Percentiles rank a stretch among this genome's conserved stretches.
Evolutionary conservation across 2,888 invertebrate species (phyloP).

Genomic region (Tetropium fuscum): DNA sequence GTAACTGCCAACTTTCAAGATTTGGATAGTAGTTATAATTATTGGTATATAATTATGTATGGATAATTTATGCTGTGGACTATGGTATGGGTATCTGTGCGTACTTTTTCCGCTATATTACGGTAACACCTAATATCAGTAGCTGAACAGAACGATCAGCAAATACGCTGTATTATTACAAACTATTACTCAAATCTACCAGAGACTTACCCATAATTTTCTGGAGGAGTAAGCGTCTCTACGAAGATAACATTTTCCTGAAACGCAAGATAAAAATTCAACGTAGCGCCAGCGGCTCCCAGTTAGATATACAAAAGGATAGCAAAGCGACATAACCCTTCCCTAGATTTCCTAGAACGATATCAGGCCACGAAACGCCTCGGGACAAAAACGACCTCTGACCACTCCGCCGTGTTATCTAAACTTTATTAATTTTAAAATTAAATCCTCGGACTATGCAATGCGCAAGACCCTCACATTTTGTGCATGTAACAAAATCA

Average conservation of each 20-base stretch:
- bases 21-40: too few species aligned
- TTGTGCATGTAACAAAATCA: slow-evolving; percentile 41
- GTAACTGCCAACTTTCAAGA: too few species aligned
- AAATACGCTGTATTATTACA: neutral
- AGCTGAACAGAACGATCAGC: too few species aligned
- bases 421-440: slow-evolving; percentile 45
- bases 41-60: too few species aligned
- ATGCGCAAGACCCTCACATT: slow-evolving; percentile 35
- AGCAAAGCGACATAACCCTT: slow-evolving; percentile 45
- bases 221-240: slow-evolving; percentile 1
- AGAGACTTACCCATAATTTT: neutral
- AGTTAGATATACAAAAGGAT: slow-evolving; percentile 45
- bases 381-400: slow-evolving; percentile 19
- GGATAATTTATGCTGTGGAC: too few species aligned
- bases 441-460: slow-evolving; percentile 41
- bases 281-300: slow-evolving; percentile 35
- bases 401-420: slow-evolving; percentile 14
- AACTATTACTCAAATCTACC: neutral
- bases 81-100: too few species aligned
- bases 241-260: slow-evolving; percentile 18
- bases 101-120: too few species aligned
- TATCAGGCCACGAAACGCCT: slow-evolving; percentile 42
- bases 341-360: slow-evolving; percentile 46
- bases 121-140: too few species aligned
- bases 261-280: slow-evolving; percentile 28